Evolutionary conservation across 2,888 invertebrate genomes (phyloP).

Genomic region (Trichacis sp.): DNA sequence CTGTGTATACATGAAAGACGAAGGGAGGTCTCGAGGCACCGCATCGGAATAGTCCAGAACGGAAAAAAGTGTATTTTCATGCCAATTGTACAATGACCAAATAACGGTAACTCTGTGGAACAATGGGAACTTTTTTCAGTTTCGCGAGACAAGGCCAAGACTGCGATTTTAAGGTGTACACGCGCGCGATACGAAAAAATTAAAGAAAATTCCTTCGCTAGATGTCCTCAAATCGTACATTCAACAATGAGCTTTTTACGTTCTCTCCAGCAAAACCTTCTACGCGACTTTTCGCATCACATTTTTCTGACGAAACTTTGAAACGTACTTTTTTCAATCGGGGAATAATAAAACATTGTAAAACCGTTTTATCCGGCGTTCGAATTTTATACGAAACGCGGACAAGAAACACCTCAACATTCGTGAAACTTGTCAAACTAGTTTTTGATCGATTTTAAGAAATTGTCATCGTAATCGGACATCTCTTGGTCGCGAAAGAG

Average conservation of each 20-base stretch:
- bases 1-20: conserved; percentile 54
- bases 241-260: background rate
- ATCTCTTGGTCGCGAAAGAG: background rate
- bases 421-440: background rate
- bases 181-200: conserved; percentile 3
- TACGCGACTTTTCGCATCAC: background rate
- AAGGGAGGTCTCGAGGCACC: conserved; percentile 38
- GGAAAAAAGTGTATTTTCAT: conserved; percentile 21
- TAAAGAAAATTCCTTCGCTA: background rate
- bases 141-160: conserved; percentile 7
- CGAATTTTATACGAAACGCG: background rate
- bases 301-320: background rate
- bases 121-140: background rate
- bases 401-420: too few species aligned
- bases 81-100: conserved; percentile 10
- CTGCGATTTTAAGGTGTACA: conserved; percentile 7
- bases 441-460: conserved; percentile 1
- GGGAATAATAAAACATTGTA: background rate
- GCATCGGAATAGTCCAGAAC: conserved; percentile 46
- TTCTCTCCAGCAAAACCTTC: background rate
- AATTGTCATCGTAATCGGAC: background rate
- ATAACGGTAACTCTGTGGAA: conserved; percentile 6
- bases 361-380: background rate
- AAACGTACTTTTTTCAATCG: background rate
- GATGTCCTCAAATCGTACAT: background rate